Evolutionary conservation across 1,140 invertebrate species (phyloP).

Genomic region (Thalassaphorura encarpata): DNA sequence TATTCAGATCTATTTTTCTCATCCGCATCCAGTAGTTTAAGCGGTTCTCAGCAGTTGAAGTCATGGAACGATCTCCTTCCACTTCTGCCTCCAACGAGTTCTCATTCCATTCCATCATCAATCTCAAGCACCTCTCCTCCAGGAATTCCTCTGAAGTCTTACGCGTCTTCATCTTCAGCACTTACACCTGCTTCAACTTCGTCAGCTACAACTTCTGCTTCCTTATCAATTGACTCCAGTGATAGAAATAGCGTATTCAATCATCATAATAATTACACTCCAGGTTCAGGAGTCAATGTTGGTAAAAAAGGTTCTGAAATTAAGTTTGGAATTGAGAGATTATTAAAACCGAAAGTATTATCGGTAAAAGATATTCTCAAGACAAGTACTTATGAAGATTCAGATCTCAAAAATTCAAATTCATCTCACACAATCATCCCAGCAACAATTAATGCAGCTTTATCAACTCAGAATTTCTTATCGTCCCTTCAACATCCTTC

Average conservation of each 20-base stretch:
- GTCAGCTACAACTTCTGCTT: not conserved
- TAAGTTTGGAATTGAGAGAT: slow-evolving; percentile 33
- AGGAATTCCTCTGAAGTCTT: not conserved
- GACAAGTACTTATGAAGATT: slow-evolving; percentile 1
- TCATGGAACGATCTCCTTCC: slow-evolving; percentile 30
- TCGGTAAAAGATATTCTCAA: slow-evolving; percentile 32
- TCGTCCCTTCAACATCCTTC: slow-evolving; percentile 3
- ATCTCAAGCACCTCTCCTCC: too few species aligned
- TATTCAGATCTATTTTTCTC: slow-evolving; percentile 22
- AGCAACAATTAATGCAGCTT: not conserved
- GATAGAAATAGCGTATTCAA: too few species aligned
- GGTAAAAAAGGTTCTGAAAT: slow-evolving; percentile 16
- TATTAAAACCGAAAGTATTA: slow-evolving; percentile 31
- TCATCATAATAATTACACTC: too few species aligned
- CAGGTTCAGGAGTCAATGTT: too few species aligned
- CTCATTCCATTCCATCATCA: not conserved
- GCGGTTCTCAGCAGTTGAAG: slow-evolving; percentile 24
- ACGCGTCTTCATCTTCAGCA: not conserved
- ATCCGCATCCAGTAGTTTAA: not conserved
- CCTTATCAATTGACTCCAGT: not conserved
- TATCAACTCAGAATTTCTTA: too few species aligned
- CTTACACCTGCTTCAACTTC: not conserved
- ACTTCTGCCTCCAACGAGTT: slow-evolving; percentile 11
- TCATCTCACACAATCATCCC: not conserved
- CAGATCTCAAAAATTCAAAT: not conserved